phyloP scores from a whole-genome alignment of 2,113 vertebrate species.

The Odocoileus virginianus region DNA sequence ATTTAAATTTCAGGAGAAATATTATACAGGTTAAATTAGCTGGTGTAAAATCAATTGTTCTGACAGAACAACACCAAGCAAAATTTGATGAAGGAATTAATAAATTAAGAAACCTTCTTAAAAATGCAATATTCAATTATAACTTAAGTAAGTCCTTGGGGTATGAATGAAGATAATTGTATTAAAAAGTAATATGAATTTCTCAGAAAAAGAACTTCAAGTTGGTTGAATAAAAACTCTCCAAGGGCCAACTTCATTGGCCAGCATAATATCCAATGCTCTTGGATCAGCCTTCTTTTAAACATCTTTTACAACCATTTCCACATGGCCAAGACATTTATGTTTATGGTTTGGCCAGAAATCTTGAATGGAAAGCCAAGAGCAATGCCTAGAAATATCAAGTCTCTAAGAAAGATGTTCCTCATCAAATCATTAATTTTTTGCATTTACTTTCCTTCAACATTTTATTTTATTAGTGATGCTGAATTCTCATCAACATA shows the following conservation, averaged over 20 bases:
- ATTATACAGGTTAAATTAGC: slow-evolving; percentile 77
- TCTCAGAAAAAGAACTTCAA: slow-evolving; percentile 54
- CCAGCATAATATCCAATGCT: slow-evolving; percentile 58
- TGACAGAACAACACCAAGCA: slow-evolving; percentile 72
- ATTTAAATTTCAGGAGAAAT: slow-evolving; percentile 66
- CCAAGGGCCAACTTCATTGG: slow-evolving; percentile 57
- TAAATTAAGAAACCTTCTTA: slow-evolving; percentile 63
- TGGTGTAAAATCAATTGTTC: slow-evolving; percentile 71
- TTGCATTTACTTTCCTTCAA: neutral
- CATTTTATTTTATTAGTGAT: neutral
- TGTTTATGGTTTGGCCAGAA: slow-evolving; percentile 51
- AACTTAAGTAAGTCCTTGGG: slow-evolving; percentile 60
- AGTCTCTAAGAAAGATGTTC: slow-evolving; percentile 30
- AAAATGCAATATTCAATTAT: slow-evolving; percentile 68
- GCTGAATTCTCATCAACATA: neutral
- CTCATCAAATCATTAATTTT: slow-evolving; percentile 17
- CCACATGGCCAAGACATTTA: slow-evolving; percentile 44
- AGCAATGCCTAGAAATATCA: neutral
- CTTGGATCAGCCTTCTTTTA: slow-evolving; percentile 51
- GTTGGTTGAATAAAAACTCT: slow-evolving; percentile 55
- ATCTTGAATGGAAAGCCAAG: neutral
- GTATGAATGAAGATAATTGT: slow-evolving; percentile 54
- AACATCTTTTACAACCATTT: slow-evolving; percentile 47
- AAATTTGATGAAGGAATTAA: slow-evolving; percentile 76
- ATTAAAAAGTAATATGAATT: slow-evolving; percentile 59